Percentiles rank a stretch among this genome's conserved stretches.
Conservation (phyloP, 2,797 vertebrate species). For the Sebastes minor region DNA sequence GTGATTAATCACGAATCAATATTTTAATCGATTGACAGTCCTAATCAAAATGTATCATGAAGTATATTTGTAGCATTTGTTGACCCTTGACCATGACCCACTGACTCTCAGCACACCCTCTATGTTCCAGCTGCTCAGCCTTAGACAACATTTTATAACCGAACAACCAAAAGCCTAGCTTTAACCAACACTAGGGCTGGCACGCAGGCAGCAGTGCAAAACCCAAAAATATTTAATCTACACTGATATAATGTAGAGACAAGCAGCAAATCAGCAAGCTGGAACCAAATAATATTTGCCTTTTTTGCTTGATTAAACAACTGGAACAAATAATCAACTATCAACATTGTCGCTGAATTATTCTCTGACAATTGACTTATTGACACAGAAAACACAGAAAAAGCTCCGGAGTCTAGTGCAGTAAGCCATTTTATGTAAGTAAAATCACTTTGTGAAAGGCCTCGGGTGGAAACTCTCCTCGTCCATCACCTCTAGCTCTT, state of each 20-base stretch:
- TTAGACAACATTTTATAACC: neutral
- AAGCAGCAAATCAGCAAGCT: neutral
- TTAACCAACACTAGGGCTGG: neutral
- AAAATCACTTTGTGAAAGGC: neutral
- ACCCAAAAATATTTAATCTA: neutral
- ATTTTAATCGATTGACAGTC: too few relatives aligned
- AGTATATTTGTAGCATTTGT: neutral
- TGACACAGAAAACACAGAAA: neutral
- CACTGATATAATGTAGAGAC: neutral
- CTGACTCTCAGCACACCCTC: neutral
- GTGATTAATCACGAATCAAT: too few relatives aligned
- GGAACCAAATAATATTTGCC: neutral
- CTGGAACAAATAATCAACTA: neutral
- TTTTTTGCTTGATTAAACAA: neutral
- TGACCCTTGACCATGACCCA: neutral
- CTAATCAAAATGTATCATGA: neutral
- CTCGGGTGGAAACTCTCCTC: neutral
- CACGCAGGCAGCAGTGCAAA: neutral
- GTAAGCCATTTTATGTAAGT: neutral
- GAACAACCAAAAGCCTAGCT: neutral
- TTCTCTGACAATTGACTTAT: neutral
- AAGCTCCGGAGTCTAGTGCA: neutral
- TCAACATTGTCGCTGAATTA: neutral
- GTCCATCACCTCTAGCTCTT: constrained; percentile 22
- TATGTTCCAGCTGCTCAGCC: neutral